Conservation (phyloP, 2,797 vertebrate species). For the Morelia viridis region DNA sequence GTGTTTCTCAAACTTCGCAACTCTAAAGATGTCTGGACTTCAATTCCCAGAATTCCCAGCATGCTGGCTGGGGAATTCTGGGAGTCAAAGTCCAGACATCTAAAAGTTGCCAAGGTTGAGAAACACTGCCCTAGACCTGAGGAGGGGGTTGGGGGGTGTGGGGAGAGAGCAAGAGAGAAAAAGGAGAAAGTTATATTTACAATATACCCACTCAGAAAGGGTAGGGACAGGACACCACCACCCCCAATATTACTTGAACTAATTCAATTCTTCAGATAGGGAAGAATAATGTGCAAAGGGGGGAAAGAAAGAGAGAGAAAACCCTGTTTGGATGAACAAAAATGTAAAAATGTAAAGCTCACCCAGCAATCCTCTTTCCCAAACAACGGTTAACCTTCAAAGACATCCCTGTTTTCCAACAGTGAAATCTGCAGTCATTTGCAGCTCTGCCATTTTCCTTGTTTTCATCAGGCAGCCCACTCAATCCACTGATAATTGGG, state of each 20-base stretch:
- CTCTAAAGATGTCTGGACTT: no score
- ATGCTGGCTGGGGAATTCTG: no score
- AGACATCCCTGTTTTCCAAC: background rate
- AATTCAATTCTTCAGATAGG: background rate
- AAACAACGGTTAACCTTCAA: background rate
- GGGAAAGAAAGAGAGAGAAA: background rate
- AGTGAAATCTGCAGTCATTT: background rate
- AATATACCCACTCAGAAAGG: background rate
- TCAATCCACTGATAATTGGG: background rate
- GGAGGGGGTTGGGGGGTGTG: no score
- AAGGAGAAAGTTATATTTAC: no score
- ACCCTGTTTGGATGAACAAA: background rate
- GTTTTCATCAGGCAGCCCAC: no score
- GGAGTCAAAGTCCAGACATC: no score
- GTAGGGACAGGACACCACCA: background rate
- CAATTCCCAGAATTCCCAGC: no score
- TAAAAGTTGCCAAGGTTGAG: no score
- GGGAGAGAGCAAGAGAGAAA: no score
- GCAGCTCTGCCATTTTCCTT: no score
- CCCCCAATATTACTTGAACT: background rate
- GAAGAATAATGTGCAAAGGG: background rate
- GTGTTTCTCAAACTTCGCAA: no score
- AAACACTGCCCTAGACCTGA: no score
- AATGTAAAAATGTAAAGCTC: background rate
- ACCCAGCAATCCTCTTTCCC: background rate